phyloP scores from a whole-genome alignment of 2,888 invertebrate species.

The Ethmia dodecea region DNA sequence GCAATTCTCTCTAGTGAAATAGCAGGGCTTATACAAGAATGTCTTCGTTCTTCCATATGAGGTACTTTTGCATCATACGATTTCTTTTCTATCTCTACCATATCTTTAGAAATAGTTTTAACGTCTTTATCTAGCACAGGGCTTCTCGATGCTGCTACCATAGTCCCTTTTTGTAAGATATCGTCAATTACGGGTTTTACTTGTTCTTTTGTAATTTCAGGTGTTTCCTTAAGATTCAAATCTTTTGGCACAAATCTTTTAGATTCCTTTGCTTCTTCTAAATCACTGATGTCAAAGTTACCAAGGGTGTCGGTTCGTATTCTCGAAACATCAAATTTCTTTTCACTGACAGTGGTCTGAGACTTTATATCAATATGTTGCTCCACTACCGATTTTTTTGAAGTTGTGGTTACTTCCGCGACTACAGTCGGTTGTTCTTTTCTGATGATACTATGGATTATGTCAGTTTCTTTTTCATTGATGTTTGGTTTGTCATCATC shows the following conservation, averaged over 20 bases:
- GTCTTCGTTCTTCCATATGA: slow-evolving; percentile 62
- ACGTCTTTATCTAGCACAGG: slow-evolving; percentile 60
- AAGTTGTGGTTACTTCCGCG: slow-evolving; percentile 26
- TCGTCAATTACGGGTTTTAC: slow-evolving; percentile 65
- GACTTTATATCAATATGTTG: slow-evolving; percentile 26
- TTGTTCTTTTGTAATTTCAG: slow-evolving; percentile 61
- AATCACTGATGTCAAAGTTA: slow-evolving; percentile 45
- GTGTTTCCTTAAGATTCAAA: slow-evolving; percentile 37
- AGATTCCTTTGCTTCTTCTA: slow-evolving; percentile 32
- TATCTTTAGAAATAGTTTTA: slow-evolving; percentile 52
- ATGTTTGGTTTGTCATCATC: slow-evolving; percentile 21
- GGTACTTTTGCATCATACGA: slow-evolving; percentile 70
- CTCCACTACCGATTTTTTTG: slow-evolving; percentile 28
- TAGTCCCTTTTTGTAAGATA: slow-evolving; percentile 58
- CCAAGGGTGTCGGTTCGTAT: slow-evolving; percentile 62
- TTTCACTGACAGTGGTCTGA: slow-evolving; percentile 23
- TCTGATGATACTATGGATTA: slow-evolving; percentile 30
- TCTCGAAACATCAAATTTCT: slow-evolving; percentile 61
- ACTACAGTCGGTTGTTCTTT: slow-evolving; percentile 29
- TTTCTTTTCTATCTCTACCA: slow-evolving; percentile 58
- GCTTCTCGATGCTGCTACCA: slow-evolving; percentile 53
- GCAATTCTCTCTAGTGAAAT: slow-evolving; percentile 68
- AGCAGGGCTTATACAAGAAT: slow-evolving; percentile 69
- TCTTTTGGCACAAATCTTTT: slow-evolving; percentile 44
- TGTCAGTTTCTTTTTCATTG: slow-evolving; percentile 38